Base-by-base conservation (phyloP, 2,113 vertebrate species). In the Sceloporus undulatus region DNA sequence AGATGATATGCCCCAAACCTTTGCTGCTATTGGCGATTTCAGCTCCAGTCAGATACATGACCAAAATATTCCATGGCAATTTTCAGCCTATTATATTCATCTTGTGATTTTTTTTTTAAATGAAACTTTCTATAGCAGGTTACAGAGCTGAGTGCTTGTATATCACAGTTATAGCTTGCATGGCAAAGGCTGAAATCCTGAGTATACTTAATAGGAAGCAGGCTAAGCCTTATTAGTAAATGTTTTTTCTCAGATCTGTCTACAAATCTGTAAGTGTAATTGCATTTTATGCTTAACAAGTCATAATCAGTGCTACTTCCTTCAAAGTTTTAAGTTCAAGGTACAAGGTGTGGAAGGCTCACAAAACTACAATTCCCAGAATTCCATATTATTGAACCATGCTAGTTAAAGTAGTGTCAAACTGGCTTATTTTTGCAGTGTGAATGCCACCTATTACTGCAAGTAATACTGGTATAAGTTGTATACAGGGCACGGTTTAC, bases 31-130 rank as follows among this genome's bases (percentile, higher is more conserved):
- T 93, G 93, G 90, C 92, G 93, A 95, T 94, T 94, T 95, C 92
- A 94, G 84, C 92, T 91, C 82, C 94, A 93, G 87, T 95, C 91
- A 95, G 88, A 92, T 94, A 78, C 91, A 94, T 95, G 95, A 95
- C 95, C 95, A 94, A 92, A 94, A 96, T 96, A 93, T 94, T 95
- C 92, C 85, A 79, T 95, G 92, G 91, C 93, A 95, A 84, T 94
- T 94, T 85, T 89, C 94, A 92, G 92, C 89, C 92, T 95, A 90
- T 95, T 95, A 93, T 93, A 94, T 95, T 95, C 95, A 94, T 71
- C 92, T 84, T 93, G n/a, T 54, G 83, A 90, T 89, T 29, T 9
- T 40, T 40, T 56, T 84, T 78, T 78, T 65, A 40, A 66, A 85
- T 10, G 83, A 38, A 68, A 82, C 7, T 5, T 54, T 77, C 2